A percentile compares a stretch with the other conserved stretches of the same genome.
Evolutionary conservation across 37 sponge, comb jelly and placozoan species (phyloP).

Genomic region (Ianthella basta): DNA sequence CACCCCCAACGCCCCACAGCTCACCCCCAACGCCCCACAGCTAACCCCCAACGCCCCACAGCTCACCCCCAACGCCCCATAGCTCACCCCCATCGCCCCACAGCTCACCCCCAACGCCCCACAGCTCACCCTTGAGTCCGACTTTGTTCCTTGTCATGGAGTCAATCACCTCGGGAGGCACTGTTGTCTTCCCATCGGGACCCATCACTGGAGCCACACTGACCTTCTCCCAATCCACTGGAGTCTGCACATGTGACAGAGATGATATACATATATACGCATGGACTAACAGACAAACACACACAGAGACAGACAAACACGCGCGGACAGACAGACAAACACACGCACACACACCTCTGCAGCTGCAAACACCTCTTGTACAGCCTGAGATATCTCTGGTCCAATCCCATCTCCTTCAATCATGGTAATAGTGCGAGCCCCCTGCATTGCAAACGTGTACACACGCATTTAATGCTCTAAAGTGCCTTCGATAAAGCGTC

Average conservation of each 20-base stretch:
- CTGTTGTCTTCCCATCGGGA: conserved; percentile 80
- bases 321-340: not conserved
- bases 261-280: not conserved
- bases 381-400: conserved; percentile 95
- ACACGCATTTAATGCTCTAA: too few relatives aligned
- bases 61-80: too few relatives aligned
- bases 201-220: conserved; percentile 78
- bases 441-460: too few relatives aligned
- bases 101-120: too few relatives aligned
- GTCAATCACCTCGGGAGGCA: conserved; percentile 87
- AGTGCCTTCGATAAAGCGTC: too few relatives aligned
- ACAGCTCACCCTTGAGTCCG: conserved; percentile 96
- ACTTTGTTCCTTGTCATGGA: conserved; percentile 94
- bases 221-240: conserved; percentile 90
- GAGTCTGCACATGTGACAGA: conserved; percentile 76
- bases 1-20: too few relatives aligned
- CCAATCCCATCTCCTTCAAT: conserved; percentile 99
- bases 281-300: not conserved
- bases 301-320: conserved; percentile 30
- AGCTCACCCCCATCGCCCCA: too few relatives aligned
- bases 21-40: too few relatives aligned
- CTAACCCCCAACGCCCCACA: too few relatives aligned
- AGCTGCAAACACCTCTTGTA: conserved; percentile 89
- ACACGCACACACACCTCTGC: conserved; percentile 59
- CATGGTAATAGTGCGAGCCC: conserved; percentile 72